phyloP scores from a whole-genome alignment of 2,888 invertebrate genomes.

The Caenorhabditis afra region DNA sequence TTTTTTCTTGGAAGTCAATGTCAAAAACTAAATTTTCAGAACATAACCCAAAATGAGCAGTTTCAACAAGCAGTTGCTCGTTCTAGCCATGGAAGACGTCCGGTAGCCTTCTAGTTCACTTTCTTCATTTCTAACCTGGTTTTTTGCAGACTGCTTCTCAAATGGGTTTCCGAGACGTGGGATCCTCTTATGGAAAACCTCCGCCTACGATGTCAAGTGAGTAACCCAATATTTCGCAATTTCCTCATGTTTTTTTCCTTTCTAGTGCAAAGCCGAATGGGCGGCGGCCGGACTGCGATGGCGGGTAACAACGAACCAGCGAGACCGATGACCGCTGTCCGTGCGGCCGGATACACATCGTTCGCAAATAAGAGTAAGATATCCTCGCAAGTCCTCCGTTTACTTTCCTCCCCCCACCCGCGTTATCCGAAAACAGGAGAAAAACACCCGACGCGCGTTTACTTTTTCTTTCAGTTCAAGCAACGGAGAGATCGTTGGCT shows the following conservation, averaged over 20 bases:
- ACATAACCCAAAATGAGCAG: constrained; percentile 86
- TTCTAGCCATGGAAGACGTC: constrained; percentile 86
- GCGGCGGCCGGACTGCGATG: constrained; percentile 63
- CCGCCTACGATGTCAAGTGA: constrained; percentile 50
- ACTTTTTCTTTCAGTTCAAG: constrained; percentile 63
- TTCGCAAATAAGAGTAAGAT: constrained; percentile 81
- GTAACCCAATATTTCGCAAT: constrained; percentile 10
- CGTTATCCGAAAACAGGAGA: constrained; percentile 13
- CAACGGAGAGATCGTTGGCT: constrained; percentile 44
- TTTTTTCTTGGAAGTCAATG: background rate
- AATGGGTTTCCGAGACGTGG: constrained; percentile 49
- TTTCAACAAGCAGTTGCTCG: constrained; percentile 87
- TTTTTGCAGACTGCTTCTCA: constrained; percentile 46
- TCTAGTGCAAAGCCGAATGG: constrained; percentile 53
- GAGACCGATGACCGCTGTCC: constrained; percentile 95
- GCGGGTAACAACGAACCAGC: constrained; percentile 79
- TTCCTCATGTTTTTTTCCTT: background rate
- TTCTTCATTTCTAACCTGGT: background rate
- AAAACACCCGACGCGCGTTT: constrained; percentile 2
- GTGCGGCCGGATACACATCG: constrained; percentile 95
- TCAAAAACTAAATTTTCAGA: constrained; percentile 81
- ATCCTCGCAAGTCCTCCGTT: background rate
- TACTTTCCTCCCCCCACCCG: no score
- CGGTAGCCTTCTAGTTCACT: constrained; percentile 83
- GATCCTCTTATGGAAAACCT: constrained; percentile 55